A percentile compares a stretch with the other conserved stretches of the same genome.
These are phyloP conservation scores for Stenopsyche tienmushanensis DNA, from an alignment of 1,140 invertebrate genomes.

Conservation along the genomic window DNA sequence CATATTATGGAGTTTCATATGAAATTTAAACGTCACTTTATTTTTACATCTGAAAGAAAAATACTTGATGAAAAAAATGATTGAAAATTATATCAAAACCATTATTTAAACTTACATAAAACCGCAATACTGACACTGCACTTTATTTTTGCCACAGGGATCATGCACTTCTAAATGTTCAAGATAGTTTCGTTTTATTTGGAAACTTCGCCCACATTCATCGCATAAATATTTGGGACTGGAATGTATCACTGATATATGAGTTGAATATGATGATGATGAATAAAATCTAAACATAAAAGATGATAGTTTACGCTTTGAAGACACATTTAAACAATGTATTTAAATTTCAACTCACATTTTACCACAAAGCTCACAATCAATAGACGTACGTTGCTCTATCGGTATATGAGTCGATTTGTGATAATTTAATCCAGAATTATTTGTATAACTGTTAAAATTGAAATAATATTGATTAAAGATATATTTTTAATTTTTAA, in stretches of 20 bases:
- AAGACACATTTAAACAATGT: background rate
- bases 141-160: background rate
- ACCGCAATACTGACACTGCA: background rate
- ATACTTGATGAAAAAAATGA: background rate
- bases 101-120: constrained; percentile 11
- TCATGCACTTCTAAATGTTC: constrained; percentile 4
- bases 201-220: constrained; percentile 7
- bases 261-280: background rate
- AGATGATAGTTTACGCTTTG: background rate
- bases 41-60: constrained; percentile 19
- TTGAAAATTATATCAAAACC: background rate
- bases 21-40: background rate
- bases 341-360: background rate
- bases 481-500: background rate
- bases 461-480: background rate
- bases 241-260: background rate
- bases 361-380: constrained; percentile 3
- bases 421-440: constrained; percentile 4
- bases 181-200: background rate
- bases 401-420: constrained; percentile 15
- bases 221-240: constrained; percentile 1
- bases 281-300: constrained; percentile 11
- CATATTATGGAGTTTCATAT: constrained; percentile 7
- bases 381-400: background rate
- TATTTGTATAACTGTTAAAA: background rate